Evolutionary conservation across 2,888 invertebrate genomes (phyloP), one percentile per base, ranked within the genome.

Genomic region (Dascillus cervinus): DNA sequence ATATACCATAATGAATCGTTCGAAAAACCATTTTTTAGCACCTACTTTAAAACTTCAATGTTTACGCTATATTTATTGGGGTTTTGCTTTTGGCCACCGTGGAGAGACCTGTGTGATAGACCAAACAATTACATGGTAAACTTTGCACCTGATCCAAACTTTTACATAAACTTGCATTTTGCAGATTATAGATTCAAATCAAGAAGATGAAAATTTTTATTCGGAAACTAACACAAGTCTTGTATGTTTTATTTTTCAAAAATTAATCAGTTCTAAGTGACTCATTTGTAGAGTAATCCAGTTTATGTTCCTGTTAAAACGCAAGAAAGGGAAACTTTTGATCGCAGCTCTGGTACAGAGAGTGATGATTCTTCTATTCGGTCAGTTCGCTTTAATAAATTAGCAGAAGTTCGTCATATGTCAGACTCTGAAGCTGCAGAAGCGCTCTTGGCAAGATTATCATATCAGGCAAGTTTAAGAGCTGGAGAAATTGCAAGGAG

Each of bases 11-110:
- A 89, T 66, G 84, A 86, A 58, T 75, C 85, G 37, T 87, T 83
- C 58, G 81, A 90, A 56, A 90, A 95, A 58, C 96, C 97, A 27
- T 96, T 95, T 68, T 90, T 97, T 66, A 86, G 85, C 53, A 92
- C 95, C 11, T 97, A 96, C 65, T 72, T 94, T 39, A 92, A 95
- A 66, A 92, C 92, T 34, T 91, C 90, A 19, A 79, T 96, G 78
- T 89, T 97, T 55, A 82, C 88, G 36, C 69, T 96, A 42, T 97
- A 96, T 66, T 73, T 97, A 46, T 64, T 91, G 52, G 85, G 94
- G 22, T 79, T 94, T 53, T 77, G 91, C 48, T 80, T 92, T 50
- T 85, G 88, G 72, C 82, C 87, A 41, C 87, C 92, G 3, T 91
- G 94, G 80, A 77, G 85, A 63, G 86, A 89, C 50, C 82, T 85